Evolutionary conservation across 2,113 vertebrate species (phyloP).

Genomic region (Vidua macroura): DNA sequence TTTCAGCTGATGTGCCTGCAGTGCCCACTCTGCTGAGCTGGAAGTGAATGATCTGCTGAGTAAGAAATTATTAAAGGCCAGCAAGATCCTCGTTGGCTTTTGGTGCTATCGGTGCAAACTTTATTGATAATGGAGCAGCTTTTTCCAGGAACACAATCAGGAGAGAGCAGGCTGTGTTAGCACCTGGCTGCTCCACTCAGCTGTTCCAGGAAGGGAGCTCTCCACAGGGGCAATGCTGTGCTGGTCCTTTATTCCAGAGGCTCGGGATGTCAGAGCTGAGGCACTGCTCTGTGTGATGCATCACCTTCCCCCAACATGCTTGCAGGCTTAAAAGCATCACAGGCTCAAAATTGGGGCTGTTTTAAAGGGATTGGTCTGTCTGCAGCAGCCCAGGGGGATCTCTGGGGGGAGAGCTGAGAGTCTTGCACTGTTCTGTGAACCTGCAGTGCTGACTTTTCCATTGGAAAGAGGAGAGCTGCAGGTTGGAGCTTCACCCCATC

Average conservation of each 20-base stretch:
- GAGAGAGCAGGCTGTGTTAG: slow-evolving; percentile 32
- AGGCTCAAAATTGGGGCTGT: not conserved
- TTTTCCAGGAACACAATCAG: slow-evolving; percentile 75
- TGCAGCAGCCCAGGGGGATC: not conserved
- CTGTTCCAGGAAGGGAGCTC: slow-evolving; percentile 54
- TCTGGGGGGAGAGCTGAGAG: not conserved
- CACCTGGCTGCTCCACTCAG: not conserved
- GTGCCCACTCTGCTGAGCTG: not conserved
- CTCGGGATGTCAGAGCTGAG: not conserved
- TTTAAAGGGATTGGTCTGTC: not conserved
- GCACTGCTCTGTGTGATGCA: slow-evolving; percentile 1
- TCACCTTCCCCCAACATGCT: not conserved
- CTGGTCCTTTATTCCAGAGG: not conserved
- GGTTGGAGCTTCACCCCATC: not conserved
- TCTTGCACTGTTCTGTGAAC: not conserved
- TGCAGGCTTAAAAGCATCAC: not conserved
- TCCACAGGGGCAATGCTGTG: not conserved
- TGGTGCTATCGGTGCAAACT: slow-evolving; percentile 42
- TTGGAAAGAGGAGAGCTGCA: not conserved
- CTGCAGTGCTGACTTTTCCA: not conserved
- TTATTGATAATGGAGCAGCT: slow-evolving; percentile 70
- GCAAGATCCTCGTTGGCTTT: slow-evolving; percentile 38
- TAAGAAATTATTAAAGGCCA: slow-evolving; percentile 50
- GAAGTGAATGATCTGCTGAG: slow-evolving; percentile 27
- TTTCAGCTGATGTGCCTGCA: slow-evolving; percentile 49